Percentiles rank a stretch among this genome's conserved stretches.
Evolutionary conservation across 2,797 vertebrate species (phyloP).

Genomic region (Tiaroga cobitis): DNA sequence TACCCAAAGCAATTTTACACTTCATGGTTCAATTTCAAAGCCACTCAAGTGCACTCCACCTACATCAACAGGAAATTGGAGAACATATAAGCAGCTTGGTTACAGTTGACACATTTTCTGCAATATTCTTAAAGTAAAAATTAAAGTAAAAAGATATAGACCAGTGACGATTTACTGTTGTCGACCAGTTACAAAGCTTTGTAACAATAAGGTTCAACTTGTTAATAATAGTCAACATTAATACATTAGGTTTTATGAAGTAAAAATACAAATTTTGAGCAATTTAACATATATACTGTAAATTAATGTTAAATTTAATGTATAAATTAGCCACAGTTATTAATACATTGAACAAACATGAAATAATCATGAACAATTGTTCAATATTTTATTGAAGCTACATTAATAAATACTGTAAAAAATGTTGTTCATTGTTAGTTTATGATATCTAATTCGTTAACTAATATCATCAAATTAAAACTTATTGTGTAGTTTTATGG

Average conservation of each 20-base stretch:
- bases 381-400: not conserved
- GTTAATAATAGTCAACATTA: not conserved
- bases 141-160: slow-evolving; percentile 32
- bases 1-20: slow-evolving; percentile 73
- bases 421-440: not conserved
- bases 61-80: slow-evolving; percentile 65
- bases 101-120: slow-evolving; percentile 65
- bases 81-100: slow-evolving; percentile 68
- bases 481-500: not conserved
- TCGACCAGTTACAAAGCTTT: not conserved
- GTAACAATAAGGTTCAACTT: not conserved
- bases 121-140: slow-evolving; percentile 43
- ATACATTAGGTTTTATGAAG: not conserved
- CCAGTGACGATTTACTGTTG: not conserved
- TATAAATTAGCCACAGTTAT: not conserved
- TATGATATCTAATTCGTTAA: not conserved
- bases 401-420: not conserved
- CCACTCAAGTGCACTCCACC: slow-evolving; percentile 65
- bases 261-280: not conserved
- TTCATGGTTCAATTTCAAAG: slow-evolving; percentile 72
- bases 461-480: not conserved
- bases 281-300: too few relatives aligned
- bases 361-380: not conserved
- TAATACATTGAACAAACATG: not conserved
- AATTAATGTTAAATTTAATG: too few relatives aligned